A percentile compares a stretch with the other conserved stretches of the same genome.
Evolutionary conservation across 2,888 invertebrate genomes (phyloP).

Genomic region (Atrina japonica): DNA sequence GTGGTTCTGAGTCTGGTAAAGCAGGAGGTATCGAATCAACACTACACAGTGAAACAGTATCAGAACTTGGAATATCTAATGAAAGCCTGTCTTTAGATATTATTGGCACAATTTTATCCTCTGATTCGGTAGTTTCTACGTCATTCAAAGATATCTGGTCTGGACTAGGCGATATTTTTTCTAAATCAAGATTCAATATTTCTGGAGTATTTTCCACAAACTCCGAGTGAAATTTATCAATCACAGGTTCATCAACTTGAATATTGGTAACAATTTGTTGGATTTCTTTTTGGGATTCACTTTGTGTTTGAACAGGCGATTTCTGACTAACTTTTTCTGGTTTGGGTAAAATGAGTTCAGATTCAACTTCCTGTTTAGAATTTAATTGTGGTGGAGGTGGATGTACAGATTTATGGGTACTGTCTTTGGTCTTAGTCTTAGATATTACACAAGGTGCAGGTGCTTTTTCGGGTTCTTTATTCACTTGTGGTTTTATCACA

Average conservation of each 20-base stretch:
- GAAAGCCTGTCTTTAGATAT: neutral
- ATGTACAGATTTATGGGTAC: constrained; percentile 1
- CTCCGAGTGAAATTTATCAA: neutral
- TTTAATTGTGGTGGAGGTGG: neutral
- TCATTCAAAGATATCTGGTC: neutral
- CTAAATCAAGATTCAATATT: neutral
- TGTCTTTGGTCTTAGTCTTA: neutral
- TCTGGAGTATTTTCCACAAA: constrained; percentile 11
- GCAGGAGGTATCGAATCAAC: constrained; percentile 65
- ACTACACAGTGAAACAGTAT: constrained; percentile 59
- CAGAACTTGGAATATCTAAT: constrained; percentile 32
- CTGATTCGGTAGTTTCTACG: neutral
- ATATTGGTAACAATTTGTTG: neutral
- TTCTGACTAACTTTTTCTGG: constrained; percentile 11
- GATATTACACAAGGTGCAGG: neutral
- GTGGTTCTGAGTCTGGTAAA: constrained; percentile 65
- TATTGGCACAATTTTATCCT: neutral
- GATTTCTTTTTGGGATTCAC: neutral
- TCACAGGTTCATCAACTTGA: neutral
- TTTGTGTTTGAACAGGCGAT: neutral
- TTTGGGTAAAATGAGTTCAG: constrained; percentile 1
- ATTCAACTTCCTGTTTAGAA: neutral
- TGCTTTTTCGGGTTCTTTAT: neutral
- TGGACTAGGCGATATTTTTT: too few relatives aligned
- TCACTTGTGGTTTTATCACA: neutral